Base-by-base conservation (phyloP, 2,113 vertebrate genomes). In the Anoura caudifer region DNA sequence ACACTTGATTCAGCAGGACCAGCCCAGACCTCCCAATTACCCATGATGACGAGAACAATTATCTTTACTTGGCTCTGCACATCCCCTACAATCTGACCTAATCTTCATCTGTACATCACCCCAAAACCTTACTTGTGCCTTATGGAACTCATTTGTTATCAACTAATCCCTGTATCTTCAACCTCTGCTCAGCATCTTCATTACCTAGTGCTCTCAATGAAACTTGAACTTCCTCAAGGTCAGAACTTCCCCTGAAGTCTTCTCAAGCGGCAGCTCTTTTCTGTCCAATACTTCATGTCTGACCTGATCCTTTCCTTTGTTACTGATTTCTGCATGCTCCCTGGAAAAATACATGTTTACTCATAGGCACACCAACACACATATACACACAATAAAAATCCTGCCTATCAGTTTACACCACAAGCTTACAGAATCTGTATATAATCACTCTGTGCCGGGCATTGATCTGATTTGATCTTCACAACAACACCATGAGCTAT, bases 281-380 rank as follows among this genome's bases (percentile, higher is more conserved):
- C 41, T 77, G 22, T 67, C 15, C 9, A 41, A 5, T 3, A 94
- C 17, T 7, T 47, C 50, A 26, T 54, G 22, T 85, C 31, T 72
- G 47, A 1, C 54, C 38, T 10, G 12, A 15, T 19, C 36, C 75
- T 67, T 31, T 36, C 73, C 61, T 84, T 87, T 50, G 67, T 43
- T 77, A n/a, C 41, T 87, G 33, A 82, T 47, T 85, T 7, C 20
- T 80, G 3, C 31, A 43, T 88, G 33, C 7, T 69, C 38, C 41
- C 59, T 80, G 31, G 77, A 54, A 94, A 94, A 54, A 92, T 47
- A 31, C 15, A 4, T 33, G 41, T 26, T 63, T 79, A 56, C 20
- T 22, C 3, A 33, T 7, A 20, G 33, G 65, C 24, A 77, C 26
- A 26, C 31, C 19, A 61, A 70, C 12, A 56, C 72, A 76, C 52